Evolutionary conservation across 2,113 vertebrate species (phyloP), one percentile per base, ranked within the genome.

Genomic region (Thalassarche chlororhynchos): DNA sequence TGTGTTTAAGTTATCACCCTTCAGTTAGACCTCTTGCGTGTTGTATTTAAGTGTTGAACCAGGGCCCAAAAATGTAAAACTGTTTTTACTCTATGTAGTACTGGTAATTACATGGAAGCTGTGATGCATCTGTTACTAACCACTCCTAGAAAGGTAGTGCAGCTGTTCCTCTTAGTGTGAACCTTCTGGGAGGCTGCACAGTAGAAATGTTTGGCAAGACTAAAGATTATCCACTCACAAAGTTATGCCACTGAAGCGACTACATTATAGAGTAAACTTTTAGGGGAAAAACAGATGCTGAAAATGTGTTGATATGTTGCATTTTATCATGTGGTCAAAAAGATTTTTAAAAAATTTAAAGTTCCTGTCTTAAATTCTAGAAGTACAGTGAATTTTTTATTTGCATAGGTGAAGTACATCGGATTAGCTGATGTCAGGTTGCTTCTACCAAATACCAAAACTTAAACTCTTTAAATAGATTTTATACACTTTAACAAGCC

Each of bases 401-500:
- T 90, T 90, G 42, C 71, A 77, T 54, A 66, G 70, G 66, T 87
- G 40, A 83, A 84, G 51, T 74, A 74, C 60, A 84, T 88, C 7
- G 10, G 31, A 47, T 93, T 93, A 74, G 34, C 24, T 90, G 34
- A 47, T 85, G 17, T 42, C 60, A 83, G 31, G 49, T 79, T 90
- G 19, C 49, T 88, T 94, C 87, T 77, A 79, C 49, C 25, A 90
- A 86, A 96, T 88, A 40, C 49, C 62, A 83, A 83, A 96, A 31
- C 47, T 89, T 58, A 79, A 90, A 83, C 32, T 32, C 51, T 66
- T 88, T 66, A 65, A 83, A 86, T 49, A 88, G 36, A 77, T 93
- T 89, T 95, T 77, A 91, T 34, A 86, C 76, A 57, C 26, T 93
- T 96, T 84, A 88, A 71, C 34, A 88, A 94, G 24, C n/a, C 83